Percentiles rank a stretch among this genome's conserved stretches.
Conservation (phyloP, 1,140 invertebrate genomes). For the Aphelinus atriplicis region DNA sequence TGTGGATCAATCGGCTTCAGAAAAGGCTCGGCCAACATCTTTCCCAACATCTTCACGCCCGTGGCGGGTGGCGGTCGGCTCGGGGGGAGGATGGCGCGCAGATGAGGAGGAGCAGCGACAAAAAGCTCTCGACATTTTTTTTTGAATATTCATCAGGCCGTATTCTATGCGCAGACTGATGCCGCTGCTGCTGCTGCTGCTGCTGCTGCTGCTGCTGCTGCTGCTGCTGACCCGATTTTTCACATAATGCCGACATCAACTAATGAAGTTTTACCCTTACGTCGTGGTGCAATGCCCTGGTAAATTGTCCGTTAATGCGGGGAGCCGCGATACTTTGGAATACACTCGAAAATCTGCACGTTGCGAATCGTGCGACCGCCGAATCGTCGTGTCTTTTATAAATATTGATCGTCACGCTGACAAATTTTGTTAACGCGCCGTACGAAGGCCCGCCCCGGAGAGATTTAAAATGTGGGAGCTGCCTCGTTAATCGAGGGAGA, state of each 20-base stretch:
- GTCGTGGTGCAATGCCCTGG: background rate
- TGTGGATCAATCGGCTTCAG: slow-evolving; percentile 35
- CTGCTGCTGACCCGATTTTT: slow-evolving; percentile 58
- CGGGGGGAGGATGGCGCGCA: background rate
- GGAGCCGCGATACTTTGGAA: no score
- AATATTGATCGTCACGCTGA: no score
- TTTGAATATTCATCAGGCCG: slow-evolving; percentile 64
- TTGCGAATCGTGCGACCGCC: no score
- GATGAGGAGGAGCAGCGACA: slow-evolving; percentile 41
- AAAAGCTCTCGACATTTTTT: slow-evolving; percentile 51
- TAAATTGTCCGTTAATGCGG: no score
- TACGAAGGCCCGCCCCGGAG: no score
- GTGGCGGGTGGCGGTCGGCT: slow-evolving; percentile 2
- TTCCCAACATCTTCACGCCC: slow-evolving; percentile 29
- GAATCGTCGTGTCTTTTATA: no score
- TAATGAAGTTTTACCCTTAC: slow-evolving; percentile 1
- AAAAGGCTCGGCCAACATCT: slow-evolving; percentile 13
- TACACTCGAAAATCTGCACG: no score
- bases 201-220: slow-evolving; percentile 41
- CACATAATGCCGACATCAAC: slow-evolving; percentile 10
- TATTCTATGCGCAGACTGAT: slow-evolving; percentile 43
- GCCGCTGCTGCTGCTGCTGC: background rate
- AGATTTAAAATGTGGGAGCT: no score
- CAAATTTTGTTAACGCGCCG: no score
- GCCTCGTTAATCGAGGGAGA: no score